Conservation (phyloP, 1,140 invertebrate species). For the Nautilus pompilius region DNA sequence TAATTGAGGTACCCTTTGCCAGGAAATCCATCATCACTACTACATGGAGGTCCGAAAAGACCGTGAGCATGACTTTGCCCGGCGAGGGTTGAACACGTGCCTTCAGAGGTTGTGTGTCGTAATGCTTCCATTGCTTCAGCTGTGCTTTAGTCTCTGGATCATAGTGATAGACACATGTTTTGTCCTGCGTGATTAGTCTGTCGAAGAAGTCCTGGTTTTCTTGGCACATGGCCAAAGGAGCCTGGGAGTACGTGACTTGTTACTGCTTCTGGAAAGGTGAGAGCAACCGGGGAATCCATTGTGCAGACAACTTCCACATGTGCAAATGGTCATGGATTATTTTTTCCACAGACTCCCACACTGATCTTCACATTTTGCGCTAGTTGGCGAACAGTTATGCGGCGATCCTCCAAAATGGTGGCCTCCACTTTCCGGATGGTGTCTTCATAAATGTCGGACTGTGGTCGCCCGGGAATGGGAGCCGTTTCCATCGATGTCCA, state of each 20-base stretch:
- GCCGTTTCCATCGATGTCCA: not conserved
- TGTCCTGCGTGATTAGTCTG: not conserved
- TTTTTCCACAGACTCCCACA: not conserved
- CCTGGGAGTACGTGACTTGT: not conserved
- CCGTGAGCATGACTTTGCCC: not conserved
- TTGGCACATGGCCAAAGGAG: not conserved
- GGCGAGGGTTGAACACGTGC: not conserved
- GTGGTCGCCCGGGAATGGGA: not conserved
- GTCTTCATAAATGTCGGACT: not conserved
- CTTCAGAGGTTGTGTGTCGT: not conserved
- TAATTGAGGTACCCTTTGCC: not conserved
- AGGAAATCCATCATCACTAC: not conserved
- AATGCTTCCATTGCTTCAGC: not conserved
- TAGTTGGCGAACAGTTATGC: not conserved
- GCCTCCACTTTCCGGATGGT: not conserved
- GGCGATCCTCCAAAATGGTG: not conserved
- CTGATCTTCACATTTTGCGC: not conserved
- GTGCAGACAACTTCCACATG: not conserved
- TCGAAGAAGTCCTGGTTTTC: not conserved
- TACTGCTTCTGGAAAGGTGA: not conserved
- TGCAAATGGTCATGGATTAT: not conserved
- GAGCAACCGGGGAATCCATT: not conserved
- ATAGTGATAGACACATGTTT: not conserved
- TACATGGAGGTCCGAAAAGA: not conserved
- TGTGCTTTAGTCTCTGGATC: not conserved